Evolutionary conservation across 2,113 vertebrate species (phyloP).

Genomic region (Myotis brandtii): DNA sequence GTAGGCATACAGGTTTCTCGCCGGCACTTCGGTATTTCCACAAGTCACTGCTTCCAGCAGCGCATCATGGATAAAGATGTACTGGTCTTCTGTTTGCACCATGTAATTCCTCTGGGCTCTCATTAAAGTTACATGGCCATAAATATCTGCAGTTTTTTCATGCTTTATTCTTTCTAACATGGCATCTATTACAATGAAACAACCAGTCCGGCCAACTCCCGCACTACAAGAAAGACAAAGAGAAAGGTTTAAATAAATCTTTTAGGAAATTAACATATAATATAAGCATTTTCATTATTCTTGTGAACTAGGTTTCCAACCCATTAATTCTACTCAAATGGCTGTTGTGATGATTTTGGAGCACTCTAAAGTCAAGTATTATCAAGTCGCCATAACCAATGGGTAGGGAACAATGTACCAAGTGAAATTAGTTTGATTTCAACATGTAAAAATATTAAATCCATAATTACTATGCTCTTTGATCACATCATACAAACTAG

Average conservation of each 20-base stretch:
- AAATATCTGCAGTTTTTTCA: constrained; percentile 99
- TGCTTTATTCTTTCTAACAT: constrained; percentile 99
- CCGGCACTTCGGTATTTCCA: constrained; percentile 99
- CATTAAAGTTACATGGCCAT: constrained; percentile 99
- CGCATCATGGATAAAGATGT: constrained; percentile 99
- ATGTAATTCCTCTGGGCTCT: constrained; percentile 99
- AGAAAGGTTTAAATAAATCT: background rate
- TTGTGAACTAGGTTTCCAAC: constrained; percentile 16
- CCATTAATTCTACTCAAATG: background rate
- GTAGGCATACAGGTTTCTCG: constrained; percentile 98
- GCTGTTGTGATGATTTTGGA: background rate
- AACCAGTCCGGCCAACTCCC: constrained; percentile 98
- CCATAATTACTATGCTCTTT: background rate
- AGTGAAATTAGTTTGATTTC: constrained; percentile 24
- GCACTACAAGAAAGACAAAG: constrained; percentile 88
- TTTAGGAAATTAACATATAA: background rate
- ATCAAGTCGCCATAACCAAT: background rate
- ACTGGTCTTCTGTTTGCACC: constrained; percentile 99
- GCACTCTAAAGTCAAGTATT: background rate
- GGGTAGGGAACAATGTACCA: background rate
- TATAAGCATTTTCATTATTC: background rate
- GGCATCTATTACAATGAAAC: constrained; percentile 99
- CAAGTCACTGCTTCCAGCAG: constrained; percentile 98
- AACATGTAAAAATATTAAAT: constrained; percentile 26
- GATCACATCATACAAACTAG: background rate